Evolutionary conservation across 2,797 vertebrate genomes (phyloP), one percentile per base, ranked within the genome.

Genomic region (Prionace glauca): DNA sequence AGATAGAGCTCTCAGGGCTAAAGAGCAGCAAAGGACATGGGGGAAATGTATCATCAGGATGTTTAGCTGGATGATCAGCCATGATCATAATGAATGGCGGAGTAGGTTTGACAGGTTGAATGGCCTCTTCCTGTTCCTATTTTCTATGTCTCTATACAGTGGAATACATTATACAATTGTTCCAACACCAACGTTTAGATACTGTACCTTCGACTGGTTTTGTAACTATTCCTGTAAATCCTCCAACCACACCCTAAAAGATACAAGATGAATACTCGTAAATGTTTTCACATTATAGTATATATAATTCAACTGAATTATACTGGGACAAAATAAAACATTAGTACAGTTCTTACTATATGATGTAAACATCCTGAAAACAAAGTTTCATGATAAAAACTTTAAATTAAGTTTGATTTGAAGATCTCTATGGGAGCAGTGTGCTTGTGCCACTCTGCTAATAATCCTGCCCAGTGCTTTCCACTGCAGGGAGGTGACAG

Each of bases 171-270:
- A 62, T 60, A 45, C 4, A 62, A 71, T 77, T 72, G 69, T 74
- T 72, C 45, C 45, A 77, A 60, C 32, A 72, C 65, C 50, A 32
- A 86, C 11, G 67, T 56, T 16, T 41, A 32, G n/a, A 36, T 3
- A 67, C 79, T 97, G 77, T 97, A 99, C 99, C 99, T 98, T 99
- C 99, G 12, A 99, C 98, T 1, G 99, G 99, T 96, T 99, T 99
- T 95, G 98, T 99, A 96, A 99, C 98, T 95, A 99, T 99, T 95
- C 99, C 99, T 0, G 99, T 99, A 60, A 99, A 98, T 96, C 99
- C 99, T 9, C 98, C 99, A 77, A 99, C 96, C 11, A 99, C 98
- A 3, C 99, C 99, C 99, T 99, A 96, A 93, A 97, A 96, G 96
- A 97, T 72, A 97, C 95, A 0, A 95, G 77, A 95, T 92, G 50